Percentiles rank a stretch among this genome's conserved stretches.
These are phyloP conservation scores for Colius striatus DNA, from an alignment of 2,113 vertebrate genomes.

Conservation along the genomic window DNA sequence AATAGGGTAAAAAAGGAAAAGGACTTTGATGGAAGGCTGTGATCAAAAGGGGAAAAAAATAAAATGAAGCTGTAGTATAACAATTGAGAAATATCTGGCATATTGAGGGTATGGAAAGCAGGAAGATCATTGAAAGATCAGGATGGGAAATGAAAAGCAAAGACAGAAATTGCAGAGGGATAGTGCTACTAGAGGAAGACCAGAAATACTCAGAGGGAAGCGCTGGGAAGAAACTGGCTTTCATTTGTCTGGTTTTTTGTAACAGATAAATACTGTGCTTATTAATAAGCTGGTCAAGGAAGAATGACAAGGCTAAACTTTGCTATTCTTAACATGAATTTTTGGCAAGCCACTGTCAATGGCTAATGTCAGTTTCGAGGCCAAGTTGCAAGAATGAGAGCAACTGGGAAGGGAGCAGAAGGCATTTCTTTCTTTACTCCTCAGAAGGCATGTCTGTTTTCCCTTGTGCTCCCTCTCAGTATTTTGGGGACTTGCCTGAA, in stretches of 20 bases:
- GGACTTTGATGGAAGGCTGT: background rate
- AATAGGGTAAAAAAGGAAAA: background rate
- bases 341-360: background rate
- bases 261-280: background rate
- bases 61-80: background rate
- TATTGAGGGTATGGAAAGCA: background rate
- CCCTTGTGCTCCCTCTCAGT: background rate
- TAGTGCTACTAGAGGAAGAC: background rate
- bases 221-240: fast-evolving
- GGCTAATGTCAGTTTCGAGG: background rate
- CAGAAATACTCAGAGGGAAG: background rate
- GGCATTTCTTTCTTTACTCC: background rate
- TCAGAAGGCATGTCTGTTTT: fast-evolving
- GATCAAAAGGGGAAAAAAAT: background rate
- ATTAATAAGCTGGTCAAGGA: background rate
- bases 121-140: background rate
- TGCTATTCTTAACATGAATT: background rate
- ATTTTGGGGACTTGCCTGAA: background rate
- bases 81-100: background rate
- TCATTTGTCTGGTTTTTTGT: background rate
- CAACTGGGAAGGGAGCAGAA: background rate
- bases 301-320: background rate
- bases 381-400: background rate
- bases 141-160: background rate
- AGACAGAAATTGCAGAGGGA: background rate